Evolutionary conservation across 2,888 invertebrate genomes (phyloP), one percentile per base, ranked within the genome.

Genomic region (Synergus laeviventris): DNA sequence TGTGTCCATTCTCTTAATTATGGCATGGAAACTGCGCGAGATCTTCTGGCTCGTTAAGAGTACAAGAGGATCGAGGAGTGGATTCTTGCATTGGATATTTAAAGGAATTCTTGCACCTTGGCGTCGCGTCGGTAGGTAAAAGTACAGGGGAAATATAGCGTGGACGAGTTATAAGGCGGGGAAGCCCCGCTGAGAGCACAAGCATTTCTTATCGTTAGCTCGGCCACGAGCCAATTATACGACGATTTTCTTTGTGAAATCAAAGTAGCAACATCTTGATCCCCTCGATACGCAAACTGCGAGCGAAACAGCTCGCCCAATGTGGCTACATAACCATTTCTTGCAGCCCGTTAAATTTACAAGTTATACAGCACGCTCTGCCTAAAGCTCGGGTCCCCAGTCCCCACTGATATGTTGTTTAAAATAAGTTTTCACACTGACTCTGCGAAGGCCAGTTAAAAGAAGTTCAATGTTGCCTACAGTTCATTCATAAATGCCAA

Each of bases 1-100:
- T 79, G 56, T 76, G 74, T 77, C 76, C 75, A 79, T 76, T 80
- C 81, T 80, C 79, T 81, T 81, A 80, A 81, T 81, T 81, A 75
- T 79, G 75, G 75, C 75, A 79, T 78, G 54, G 31, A 62, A 70
- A 77, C 75, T 18, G 77, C 73, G 77, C 75, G 73, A 77, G 76
- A 76, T 79, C 76, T 76, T 74, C 75, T 76, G 74, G 60, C 76
- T 79, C 79, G 77, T 79, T 81, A 79, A 79, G 77, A 66, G 74
- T 77, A 74, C 78, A 81, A 76, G 76, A 78, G 78, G 76, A 79
- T 70, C 31, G 12, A 45, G n/a, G 11, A 36, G 66, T 45, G n/a
- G 49, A 42, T 76, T 74, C 78, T 74, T 77, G 77, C 77, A 66
- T 78, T 79, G 79, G 77, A 78, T 81, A 78, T 77, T 78, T 61